Evolutionary conservation across 2,888 invertebrate species (phyloP), one percentile per base, ranked within the genome.

Genomic region (Mythimna loreyi): DNA sequence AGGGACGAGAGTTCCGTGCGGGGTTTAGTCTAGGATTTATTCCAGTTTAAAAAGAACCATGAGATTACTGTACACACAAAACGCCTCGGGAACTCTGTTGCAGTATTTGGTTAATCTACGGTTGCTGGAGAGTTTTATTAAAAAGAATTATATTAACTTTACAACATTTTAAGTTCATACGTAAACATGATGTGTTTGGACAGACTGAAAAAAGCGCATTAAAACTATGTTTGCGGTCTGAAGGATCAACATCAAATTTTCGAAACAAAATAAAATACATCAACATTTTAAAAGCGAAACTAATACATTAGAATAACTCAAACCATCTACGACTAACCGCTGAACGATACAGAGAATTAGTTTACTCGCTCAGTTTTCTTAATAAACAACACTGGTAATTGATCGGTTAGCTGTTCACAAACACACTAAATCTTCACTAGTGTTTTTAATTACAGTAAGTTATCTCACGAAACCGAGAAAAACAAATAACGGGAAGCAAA

Each of bases 401-500:
- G 71, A 78, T 79, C 67, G 71, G 67, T 78, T 78, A 61, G 61
- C 67, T 73, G 75, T 73, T 79, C 66, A 72, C 78, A 72, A 64
- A 76, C 67, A 72, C 59, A 77, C 72, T 82, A 83, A 81, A 83
- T 77, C 72, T 70, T 57, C 64, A 67, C 75, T 49, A 75, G 72
- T 74, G 68, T 68, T 72, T 75, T 81, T 83, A 78, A 81, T 84
- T 79, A 67, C 76, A 47, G 9, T 61, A 62, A 68, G 67, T 68
- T 74, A 77, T 78, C 75, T 81, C 65, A 75, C 74, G 71, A 56
- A 82, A 78, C 74, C 63, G 43, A 58, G 72, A 74, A 75, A 78
- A 82, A 71, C 67, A 78, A 83, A 80, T 81, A 81, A 78, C 78
- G 67, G 75, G 55, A 55, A 72, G 75, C 72, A 73, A 65, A 72